Base-by-base conservation (phyloP, 2,888 invertebrate species). In the Diaphora mendica region DNA sequence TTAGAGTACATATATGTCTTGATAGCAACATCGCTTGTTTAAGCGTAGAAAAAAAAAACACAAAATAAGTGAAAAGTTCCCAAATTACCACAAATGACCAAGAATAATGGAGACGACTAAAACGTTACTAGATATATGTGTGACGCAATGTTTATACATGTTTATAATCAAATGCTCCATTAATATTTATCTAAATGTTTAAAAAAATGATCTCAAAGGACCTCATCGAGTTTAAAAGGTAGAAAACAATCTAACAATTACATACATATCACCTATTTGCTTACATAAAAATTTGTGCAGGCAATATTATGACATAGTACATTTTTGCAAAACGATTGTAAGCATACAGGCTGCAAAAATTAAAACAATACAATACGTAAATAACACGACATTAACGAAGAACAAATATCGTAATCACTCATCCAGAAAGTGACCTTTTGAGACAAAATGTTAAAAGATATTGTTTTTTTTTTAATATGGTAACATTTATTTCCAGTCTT, bases 281-380 rank as follows among this genome's bases (percentile, higher is more conserved):
- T 44, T 67, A 26, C 13, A 59, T 59, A 59, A 59, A 59, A 55
- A 59, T 4, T 26, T 4, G 13, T 59, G 2, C 0, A 13, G 8
- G 8, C 62, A 62, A 17, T 17, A 62, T 62, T 62, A 62, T 7
- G 30, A 62, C 17, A 48, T 33, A 7, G 23, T 23, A 67, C 67
- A 67, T 67, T 67, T 67, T 67, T 67, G 30, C 48, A 30, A 30
- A 48, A 67, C n/a, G 23, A 48, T 44, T n/a, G 20, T 48, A 67
- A 48, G 48, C 30, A 48, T 26, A 23, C 30, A 48, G 33, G 67
- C 67, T 30, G 33, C 4, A 33, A 48, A 33, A 33, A 48, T 13
- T 48, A 67, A 62, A 30, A 30, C 23, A 30, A 30, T 62, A 30
- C 30, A 30, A 30, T 62, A 30, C 17, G 0, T 0, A 30, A 62